A percentile compares a stretch with the other conserved stretches of the same genome.
These are phyloP conservation scores for Paelopatides confundens DNA, from an alignment of 53 echinoderm and acorn worm species.

Conservation along the genomic window DNA sequence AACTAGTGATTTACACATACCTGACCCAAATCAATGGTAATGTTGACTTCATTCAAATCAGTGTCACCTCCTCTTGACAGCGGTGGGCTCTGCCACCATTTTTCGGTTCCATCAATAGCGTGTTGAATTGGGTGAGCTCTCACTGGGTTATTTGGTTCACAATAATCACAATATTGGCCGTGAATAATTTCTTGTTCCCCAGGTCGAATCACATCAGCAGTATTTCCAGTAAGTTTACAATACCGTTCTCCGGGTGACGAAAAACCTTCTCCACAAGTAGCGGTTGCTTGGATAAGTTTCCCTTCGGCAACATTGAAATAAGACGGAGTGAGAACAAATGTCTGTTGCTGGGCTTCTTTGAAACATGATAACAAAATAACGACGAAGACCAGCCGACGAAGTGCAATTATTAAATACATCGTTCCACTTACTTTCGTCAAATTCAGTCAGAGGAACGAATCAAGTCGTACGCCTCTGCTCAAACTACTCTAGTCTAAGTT, in stretches of 20 bases:
- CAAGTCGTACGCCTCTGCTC: too few relatives aligned
- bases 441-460: too few relatives aligned
- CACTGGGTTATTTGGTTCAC: slow-evolving; percentile 62
- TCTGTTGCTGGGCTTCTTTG: not conserved
- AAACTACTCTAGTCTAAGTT: too few relatives aligned
- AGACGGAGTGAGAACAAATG: slow-evolving; percentile 64
- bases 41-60: slow-evolving; percentile 83
- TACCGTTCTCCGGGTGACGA: slow-evolving; percentile 78
- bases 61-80: slow-evolving; percentile 57
- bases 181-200: slow-evolving; percentile 74
- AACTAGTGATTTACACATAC: slow-evolving; percentile 34
- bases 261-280: slow-evolving; percentile 92
- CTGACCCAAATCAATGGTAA: slow-evolving; percentile 93
- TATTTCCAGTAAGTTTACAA: slow-evolving; percentile 96
- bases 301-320: slow-evolving; percentile 94
- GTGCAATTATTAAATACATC: not conserved
- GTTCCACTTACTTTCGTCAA: too few relatives aligned
- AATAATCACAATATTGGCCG: slow-evolving; percentile 94
- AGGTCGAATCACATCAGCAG: slow-evolving; percentile 79
- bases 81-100: slow-evolving; percentile 99
- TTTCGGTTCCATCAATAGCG: slow-evolving; percentile 90
- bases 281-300: slow-evolving; percentile 75
- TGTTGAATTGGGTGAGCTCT: slow-evolving; percentile 81
- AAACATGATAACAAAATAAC: not conserved
- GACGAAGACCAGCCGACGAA: not conserved